A percentile compares a stretch with the other conserved stretches of the same genome.
Conservation (phyloP, 2,888 invertebrate genomes). For the Himalopsyche japonica region DNA sequence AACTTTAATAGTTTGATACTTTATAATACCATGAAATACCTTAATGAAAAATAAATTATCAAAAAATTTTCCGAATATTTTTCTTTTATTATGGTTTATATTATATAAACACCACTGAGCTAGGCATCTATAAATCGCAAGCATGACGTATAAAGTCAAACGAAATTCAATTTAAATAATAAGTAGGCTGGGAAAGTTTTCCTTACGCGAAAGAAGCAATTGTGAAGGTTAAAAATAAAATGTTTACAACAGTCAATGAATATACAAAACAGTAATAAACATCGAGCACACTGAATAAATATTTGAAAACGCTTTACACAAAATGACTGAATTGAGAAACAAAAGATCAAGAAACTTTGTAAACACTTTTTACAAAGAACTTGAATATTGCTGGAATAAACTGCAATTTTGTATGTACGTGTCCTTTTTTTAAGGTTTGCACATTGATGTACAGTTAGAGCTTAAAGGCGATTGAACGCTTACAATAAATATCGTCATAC, state of each 20-base stretch:
- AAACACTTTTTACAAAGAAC: too few species aligned
- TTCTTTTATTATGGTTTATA: too few species aligned
- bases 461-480: too few species aligned
- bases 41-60: too few species aligned
- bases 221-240: neutral
- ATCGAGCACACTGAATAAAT: neutral
- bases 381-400: too few species aligned
- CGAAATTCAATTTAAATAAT: constrained; percentile 33
- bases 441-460: too few species aligned
- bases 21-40: too few species aligned
- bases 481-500: too few species aligned
- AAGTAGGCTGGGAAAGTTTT: constrained; percentile 8
- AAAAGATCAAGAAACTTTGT: neutral
- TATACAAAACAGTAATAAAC: neutral
- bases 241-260: neutral
- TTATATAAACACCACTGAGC: neutral
- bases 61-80: too few species aligned
- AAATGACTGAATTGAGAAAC: neutral
- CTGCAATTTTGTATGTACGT: too few species aligned
- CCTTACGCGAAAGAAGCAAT: neutral
- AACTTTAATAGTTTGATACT: too few species aligned
- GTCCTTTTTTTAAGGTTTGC: too few species aligned
- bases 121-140: constrained; percentile 16
- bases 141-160: constrained; percentile 20
- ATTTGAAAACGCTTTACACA: neutral